phyloP scores from a whole-genome alignment of 2,113 vertebrate genomes.

The Neopipo cinnamomea region DNA sequence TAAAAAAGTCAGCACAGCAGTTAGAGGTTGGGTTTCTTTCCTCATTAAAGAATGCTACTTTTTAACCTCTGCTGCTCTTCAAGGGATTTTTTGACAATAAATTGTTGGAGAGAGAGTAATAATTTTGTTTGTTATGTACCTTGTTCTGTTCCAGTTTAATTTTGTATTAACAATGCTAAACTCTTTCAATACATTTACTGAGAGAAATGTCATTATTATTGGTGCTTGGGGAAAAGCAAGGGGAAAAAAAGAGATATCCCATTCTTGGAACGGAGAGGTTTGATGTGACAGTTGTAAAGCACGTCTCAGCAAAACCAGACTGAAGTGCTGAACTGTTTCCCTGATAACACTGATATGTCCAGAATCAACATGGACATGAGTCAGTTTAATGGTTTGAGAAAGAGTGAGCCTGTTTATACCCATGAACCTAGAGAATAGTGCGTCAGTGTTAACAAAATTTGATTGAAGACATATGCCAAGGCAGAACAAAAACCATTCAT shows the following conservation, averaged over 20 bases:
- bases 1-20: background rate
- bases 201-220: background rate
- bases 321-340: slow-evolving; percentile 12
- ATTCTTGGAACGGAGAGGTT: background rate
- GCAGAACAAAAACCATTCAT: background rate
- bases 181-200: background rate
- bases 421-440: background rate
- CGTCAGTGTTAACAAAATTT: background rate
- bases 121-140: background rate
- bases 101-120: background rate
- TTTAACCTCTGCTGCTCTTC: background rate
- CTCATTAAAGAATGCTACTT: background rate
- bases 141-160: background rate
- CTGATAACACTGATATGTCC: slow-evolving; percentile 18
- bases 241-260: background rate
- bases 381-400: slow-evolving; percentile 37
- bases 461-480: background rate
- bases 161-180: background rate
- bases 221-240: no score
- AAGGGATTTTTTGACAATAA: background rate
- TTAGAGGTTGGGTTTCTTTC: background rate
- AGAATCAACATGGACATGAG: slow-evolving; percentile 14
- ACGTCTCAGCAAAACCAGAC: slow-evolving; percentile 9
- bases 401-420: background rate
- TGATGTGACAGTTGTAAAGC: background rate